These are phyloP conservation scores for Myotis lucifugus DNA, from an alignment of 2,113 vertebrate genomes.

Conservation along the genomic window DNA sequence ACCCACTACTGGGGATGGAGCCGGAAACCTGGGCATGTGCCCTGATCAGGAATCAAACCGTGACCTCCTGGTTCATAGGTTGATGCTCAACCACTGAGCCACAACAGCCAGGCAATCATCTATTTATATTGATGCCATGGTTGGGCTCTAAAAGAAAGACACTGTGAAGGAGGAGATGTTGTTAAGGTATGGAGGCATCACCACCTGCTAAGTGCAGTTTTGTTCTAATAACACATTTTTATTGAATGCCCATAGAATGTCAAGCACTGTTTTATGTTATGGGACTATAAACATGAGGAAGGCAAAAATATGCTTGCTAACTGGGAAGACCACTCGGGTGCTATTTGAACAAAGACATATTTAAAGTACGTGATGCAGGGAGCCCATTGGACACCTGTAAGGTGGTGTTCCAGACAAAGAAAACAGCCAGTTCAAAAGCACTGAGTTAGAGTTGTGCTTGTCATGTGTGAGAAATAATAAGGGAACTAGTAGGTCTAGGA, in stretches of 20 bases:
- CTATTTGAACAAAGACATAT: neutral
- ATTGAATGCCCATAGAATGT: neutral
- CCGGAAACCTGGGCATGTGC: no score
- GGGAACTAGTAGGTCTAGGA: neutral
- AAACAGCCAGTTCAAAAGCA: neutral
- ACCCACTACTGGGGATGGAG: no score
- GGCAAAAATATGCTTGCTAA: neutral
- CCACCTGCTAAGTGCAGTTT: neutral
- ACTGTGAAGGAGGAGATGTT: neutral
- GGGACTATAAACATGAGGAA: neutral
- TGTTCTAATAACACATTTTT: neutral
- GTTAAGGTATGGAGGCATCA: neutral
- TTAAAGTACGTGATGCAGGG: neutral
- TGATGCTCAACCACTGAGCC: no score
- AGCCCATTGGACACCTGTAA: neutral
- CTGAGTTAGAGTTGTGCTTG: accelerated
- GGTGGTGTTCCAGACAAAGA: neutral
- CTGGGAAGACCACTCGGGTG: neutral
- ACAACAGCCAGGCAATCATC: neutral
- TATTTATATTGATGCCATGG: neutral
- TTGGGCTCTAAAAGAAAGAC: neutral
- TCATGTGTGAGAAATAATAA: neutral
- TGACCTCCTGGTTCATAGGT: no score
- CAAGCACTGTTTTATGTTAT: neutral
- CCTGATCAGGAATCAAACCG: no score